Base-by-base conservation (phyloP, 2,888 invertebrate genomes). In the Allygus modestus region DNA sequence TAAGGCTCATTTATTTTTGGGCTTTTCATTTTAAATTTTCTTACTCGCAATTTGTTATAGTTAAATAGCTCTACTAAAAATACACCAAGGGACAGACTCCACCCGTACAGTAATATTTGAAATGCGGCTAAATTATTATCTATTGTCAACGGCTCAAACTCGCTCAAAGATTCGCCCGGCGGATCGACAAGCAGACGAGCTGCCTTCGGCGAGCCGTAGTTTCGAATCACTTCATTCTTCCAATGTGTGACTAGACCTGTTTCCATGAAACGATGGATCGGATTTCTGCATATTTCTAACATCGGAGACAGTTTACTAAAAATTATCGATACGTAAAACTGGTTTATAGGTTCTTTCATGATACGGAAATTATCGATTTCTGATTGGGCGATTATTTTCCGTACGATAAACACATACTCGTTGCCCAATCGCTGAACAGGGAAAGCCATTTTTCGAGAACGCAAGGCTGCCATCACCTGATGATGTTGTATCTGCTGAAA, bases 141-240 rank as follows among this genome's bases (percentile, higher is more conserved):
- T 4, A 71, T 20, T 41, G 71, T 71, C n/a, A 71, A n/a, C 20
- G 71, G 41, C 23, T 71, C 71, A 20, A 71, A 71, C 15, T 4
- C 33, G n/a, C 41, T 71, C 41, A 71, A 2, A 15, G 71, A 41
- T 17, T 71, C 71, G 7, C 20, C 15, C 12, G 71, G 28, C 0
- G 71, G 41, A 33, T 71, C 41, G 5, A 2, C 2, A 20, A 71
- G 71, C 20, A 71, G 20, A 9, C 41, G 71, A 37, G 37, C 71
- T 20, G 41, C 41, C 4, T 71, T 31, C 17, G n/a, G n/a, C 9
- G 37, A 41, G 37, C 71, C 71, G n/a, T 41, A 41, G 7, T 41
- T n/a, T 20, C n/a, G 37, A 41, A 71, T 71, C 0, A 71, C 71
- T 20, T 71, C 71, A 20, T 71, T 71, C 20, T 71, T 71, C 71